A percentile compares a stretch with the other conserved stretches of the same genome.
Evolutionary conservation across 1,140 invertebrate species (phyloP).

Genomic region (Drosophila pectinifera): DNA sequence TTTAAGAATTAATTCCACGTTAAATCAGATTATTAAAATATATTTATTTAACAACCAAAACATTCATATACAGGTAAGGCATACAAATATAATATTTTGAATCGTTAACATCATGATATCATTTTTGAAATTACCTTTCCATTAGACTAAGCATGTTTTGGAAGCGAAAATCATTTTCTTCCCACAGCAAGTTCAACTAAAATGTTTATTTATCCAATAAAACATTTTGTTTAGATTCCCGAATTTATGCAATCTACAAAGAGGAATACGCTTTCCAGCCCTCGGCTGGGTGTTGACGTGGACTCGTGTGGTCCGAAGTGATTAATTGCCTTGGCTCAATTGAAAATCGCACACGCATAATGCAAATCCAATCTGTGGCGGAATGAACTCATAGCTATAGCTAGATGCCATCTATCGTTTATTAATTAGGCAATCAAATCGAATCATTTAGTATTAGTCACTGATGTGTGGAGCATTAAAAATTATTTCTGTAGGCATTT

Average conservation of each 20-base stretch:
- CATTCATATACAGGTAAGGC: background rate
- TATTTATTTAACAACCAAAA: no score
- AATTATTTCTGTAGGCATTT: slow-evolving; percentile 78
- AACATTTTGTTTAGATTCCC: slow-evolving; percentile 34
- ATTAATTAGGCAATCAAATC: slow-evolving; percentile 81
- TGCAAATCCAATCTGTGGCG: slow-evolving; percentile 34
- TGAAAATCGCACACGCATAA: slow-evolving; percentile 67
- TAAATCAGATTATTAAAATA: background rate
- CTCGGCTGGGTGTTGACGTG: slow-evolving; percentile 33
- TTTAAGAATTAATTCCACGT: no score
- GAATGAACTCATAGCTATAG: slow-evolving; percentile 26
- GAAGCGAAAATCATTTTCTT: slow-evolving; percentile 5
- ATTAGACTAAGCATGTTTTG: slow-evolving; percentile 1
- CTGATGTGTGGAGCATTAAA: slow-evolving; percentile 76
- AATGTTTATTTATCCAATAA: slow-evolving; percentile 34
- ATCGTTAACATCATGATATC: slow-evolving; percentile 19
- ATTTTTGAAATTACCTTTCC: slow-evolving; percentile 15
- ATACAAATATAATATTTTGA: background rate
- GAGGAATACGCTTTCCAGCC: slow-evolving; percentile 30
- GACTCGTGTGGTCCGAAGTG: slow-evolving; percentile 49
- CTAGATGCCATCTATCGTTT: slow-evolving; percentile 57
- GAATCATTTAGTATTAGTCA: slow-evolving; percentile 81
- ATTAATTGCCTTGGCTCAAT: slow-evolving; percentile 77
- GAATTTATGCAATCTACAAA: slow-evolving; percentile 19
- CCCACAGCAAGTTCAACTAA: background rate